Evolutionary conservation across 2,888 invertebrate genomes (phyloP), one percentile per base, ranked within the genome.

Genomic region (Ectropis crepuscularia): DNA sequence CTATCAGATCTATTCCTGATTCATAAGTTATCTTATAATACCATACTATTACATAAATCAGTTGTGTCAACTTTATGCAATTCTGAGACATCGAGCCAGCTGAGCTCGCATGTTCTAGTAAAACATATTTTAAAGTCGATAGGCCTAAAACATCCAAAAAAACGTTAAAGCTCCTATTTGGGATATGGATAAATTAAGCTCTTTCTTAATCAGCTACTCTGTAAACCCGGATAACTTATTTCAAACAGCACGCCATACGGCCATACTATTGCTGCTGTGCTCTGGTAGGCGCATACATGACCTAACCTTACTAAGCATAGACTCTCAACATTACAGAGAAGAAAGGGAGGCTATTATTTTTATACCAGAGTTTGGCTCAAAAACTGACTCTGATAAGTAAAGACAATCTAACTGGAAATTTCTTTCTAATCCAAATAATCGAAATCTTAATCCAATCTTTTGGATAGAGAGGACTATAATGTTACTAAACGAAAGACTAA

Each of bases 11-110:
- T 48, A 36, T 36, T n/a, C n/a, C n/a, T 48, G 10, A n/a, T 36
- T 36, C 6, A n/a, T 36, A 36, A n/a, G 10, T 10, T 36, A n/a
- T 48, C 36, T 6, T 36, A 48, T 12, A 48, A 48, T 7, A 48
- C 48, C 8, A 48, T 48, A 36, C 36, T 48, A 9, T n/a, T 48
- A n/a, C 36, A 48, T 36, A 48, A 48, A 10, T 48, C 48, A 48
- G 48, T 48, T 10, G 48, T 36, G 2, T 48, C 48, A n/a, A 48
- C 48, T 6, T 36, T 36, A n/a, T 48, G 36, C n/a, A 36, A 48
- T n/a, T 10, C 36, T 5, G 48, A 48, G n/a, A 10, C 10, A n/a
- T 48, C n/a, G 10, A 36, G 48, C 36, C 28, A 48, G 12, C 36
- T 48, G n/a, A 48, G 46, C 28, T 46, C 45, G 6, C 45, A 12